Evolutionary conservation across 2,888 invertebrate species (phyloP).

Genomic region (Deilephila porcellus): DNA sequence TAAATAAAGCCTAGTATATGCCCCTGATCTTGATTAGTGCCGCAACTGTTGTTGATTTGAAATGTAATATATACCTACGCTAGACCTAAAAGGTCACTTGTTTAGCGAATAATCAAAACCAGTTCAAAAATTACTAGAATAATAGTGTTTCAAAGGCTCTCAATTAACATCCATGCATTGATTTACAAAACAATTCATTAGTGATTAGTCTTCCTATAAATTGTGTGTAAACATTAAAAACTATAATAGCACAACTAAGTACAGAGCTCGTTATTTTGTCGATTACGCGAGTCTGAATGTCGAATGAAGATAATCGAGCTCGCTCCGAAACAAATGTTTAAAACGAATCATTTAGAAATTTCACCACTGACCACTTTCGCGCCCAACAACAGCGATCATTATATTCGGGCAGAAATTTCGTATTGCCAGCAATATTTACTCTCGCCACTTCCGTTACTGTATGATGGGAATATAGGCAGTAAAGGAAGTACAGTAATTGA

Average conservation of each 20-base stretch:
- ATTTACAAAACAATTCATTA: no score
- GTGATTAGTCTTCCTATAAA: no score
- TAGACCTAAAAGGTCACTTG: background rate
- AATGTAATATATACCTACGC: background rate
- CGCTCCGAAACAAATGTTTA: constrained; percentile 1
- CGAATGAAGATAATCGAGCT: no score
- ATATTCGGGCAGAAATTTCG: constrained; percentile 14
- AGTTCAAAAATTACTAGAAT: no score
- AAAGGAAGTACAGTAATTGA: background rate
- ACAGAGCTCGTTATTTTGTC: no score
- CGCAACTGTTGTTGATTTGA: background rate
- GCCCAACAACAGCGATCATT: background rate
- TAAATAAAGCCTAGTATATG: background rate
- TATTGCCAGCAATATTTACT: background rate
- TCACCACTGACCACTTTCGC: constrained; percentile 4
- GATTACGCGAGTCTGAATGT: background rate
- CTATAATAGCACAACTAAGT: no score
- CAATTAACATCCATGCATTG: no score
- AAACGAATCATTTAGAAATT: constrained; percentile 24
- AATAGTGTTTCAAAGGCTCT: no score
- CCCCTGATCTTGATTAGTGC: constrained; percentile 1
- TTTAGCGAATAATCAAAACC: background rate
- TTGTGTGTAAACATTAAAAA: no score
- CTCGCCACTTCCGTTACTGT: background rate
- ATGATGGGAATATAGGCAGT: background rate